Evolutionary conservation across 2,113 vertebrate genomes (phyloP).

Genomic region (Phrynosoma blainvillii): DNA sequence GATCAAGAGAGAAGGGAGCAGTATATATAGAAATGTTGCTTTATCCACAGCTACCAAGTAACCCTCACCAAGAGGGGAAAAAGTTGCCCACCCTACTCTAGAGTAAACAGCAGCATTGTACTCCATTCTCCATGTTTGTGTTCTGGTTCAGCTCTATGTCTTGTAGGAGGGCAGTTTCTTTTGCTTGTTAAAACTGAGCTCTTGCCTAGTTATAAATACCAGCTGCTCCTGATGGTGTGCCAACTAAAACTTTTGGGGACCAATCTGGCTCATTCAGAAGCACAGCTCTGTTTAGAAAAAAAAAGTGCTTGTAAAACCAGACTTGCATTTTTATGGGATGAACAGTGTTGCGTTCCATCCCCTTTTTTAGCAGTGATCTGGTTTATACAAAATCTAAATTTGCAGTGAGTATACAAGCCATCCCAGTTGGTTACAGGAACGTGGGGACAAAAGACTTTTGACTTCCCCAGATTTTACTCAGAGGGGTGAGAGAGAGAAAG

Average conservation of each 20-base stretch:
- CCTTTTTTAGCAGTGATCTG: conserved; percentile 70
- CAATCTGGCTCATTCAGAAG: not conserved
- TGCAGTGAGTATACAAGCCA: conserved; percentile 35
- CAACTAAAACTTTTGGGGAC: not conserved
- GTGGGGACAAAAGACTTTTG: not conserved
- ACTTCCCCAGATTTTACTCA: not conserved
- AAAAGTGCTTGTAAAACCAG: conserved; percentile 34
- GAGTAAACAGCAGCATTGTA: not conserved
- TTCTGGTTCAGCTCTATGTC: no score
- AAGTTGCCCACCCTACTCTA: not conserved
- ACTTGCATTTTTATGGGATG: conserved; percentile 18
- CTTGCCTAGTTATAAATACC: not conserved
- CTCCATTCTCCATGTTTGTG: not conserved
- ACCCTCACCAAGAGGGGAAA: not conserved
- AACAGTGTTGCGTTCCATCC: conserved; percentile 67
- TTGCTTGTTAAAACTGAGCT: not conserved
- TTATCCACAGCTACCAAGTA: not conserved
- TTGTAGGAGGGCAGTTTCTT: not conserved
- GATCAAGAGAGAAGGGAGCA: not conserved
- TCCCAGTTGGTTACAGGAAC: conserved; percentile 14
- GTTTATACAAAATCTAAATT: not conserved
- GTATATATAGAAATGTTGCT: not conserved
- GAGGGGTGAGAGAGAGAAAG: conserved; percentile 5
- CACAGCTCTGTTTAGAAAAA: not conserved
- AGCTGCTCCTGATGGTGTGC: not conserved